Base-by-base conservation (phyloP, 2,797 vertebrate species). In the Hoplostethus atlanticus region DNA sequence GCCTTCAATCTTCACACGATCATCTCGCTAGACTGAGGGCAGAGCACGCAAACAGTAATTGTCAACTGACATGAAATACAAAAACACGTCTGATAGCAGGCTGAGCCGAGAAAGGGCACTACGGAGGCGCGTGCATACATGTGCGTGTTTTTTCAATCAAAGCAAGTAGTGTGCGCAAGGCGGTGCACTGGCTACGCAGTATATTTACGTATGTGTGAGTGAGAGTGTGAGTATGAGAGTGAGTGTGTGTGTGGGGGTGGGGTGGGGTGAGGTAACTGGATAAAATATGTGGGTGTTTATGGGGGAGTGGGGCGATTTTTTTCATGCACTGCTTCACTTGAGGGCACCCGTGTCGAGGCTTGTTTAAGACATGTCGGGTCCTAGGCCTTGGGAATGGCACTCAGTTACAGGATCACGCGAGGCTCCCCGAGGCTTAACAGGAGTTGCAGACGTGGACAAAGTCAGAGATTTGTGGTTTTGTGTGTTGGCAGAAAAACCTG, bases 341-440 rank as follows among this genome's bases (percentile, higher is more conserved):
- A 77, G 87, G 91, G 87, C 73, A 52, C 87, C 87, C 81, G 64
- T 92, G 93, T 91, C 93, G 87, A 72, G 89, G 90, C 94, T 84
- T 92, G 93, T 90, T 85, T 64, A 65, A 87, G 86, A 91, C 76
- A 51, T 88, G 83, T 77, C 36, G 53, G 76, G 76, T 87, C 77
- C 71, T 50, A 13, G 64, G 79, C 69, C 65, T 68, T 42, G 71
- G 76, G 80, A 80, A 79, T 34, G 75, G 70, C 65, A 72, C 83
- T 85, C 79, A 57, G 89, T 79, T 90, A 83, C 79, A 63, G 78
- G 81, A 89, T 91, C 89, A 86, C 71, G 73, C 85, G 57, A 84
- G 81, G 71, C 83, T 83, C 73, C 92, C 89, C 5, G 63, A 83
- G 91, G 91, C 89, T 81, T 76, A 76, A 44, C 80, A 68, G 71